Percentiles rank a stretch among this genome's conserved stretches.
Evolutionary conservation across 2,797 vertebrate genomes (phyloP).

Genomic region (Setipinna tenuifilis): DNA sequence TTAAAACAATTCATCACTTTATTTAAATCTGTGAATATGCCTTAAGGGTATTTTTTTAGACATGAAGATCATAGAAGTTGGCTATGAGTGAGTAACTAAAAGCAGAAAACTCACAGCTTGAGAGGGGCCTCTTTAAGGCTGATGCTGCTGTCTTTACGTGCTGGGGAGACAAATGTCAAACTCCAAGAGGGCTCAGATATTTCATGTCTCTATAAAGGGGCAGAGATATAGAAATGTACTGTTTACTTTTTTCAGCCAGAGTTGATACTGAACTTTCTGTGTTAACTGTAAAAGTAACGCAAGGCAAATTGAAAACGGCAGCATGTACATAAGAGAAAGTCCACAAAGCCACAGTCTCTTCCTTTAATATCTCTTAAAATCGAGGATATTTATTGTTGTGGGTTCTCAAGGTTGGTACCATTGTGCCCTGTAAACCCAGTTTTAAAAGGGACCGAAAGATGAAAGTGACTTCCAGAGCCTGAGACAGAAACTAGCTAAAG

Average conservation of each 20-base stretch:
- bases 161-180: constrained; percentile 44
- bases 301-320: constrained; percentile 63
- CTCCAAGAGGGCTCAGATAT: constrained; percentile 44
- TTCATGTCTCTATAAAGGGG: constrained; percentile 52
- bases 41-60: constrained; percentile 5
- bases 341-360: constrained; percentile 50
- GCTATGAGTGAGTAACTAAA: constrained; percentile 20
- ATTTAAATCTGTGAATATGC: background rate
- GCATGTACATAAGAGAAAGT: constrained; percentile 58
- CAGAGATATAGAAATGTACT: constrained; percentile 47
- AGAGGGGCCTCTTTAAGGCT: constrained; percentile 33
- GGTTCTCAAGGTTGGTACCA: constrained; percentile 38
- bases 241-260: constrained; percentile 42
- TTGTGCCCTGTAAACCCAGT: constrained; percentile 22
- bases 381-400: constrained; percentile 39
- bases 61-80: background rate
- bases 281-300: constrained; percentile 54
- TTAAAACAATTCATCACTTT: background rate
- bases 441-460: background rate
- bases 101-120: constrained; percentile 32
- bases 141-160: constrained; percentile 40
- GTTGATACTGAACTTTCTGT: constrained; percentile 51
- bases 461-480: background rate
- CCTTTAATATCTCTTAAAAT: constrained; percentile 42
- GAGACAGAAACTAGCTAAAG: background rate